Evolutionary conservation across 2,797 vertebrate genomes (phyloP), one percentile per base, ranked within the genome.

Genomic region (Bucorvus abyssinicus): DNA sequence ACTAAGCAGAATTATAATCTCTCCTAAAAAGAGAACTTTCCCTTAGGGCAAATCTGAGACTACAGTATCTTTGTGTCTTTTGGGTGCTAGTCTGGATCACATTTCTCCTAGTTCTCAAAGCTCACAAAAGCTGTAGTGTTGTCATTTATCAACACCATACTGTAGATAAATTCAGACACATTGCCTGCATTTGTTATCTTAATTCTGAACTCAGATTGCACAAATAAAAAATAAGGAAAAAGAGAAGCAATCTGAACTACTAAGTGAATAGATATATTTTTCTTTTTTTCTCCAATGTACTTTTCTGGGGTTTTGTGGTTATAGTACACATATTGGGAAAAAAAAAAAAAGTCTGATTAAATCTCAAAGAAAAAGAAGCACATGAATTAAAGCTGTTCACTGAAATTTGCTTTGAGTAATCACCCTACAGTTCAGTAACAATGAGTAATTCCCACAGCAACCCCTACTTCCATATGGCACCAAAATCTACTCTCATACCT

Each of bases 401-500:
- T 79, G 40, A 10, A 91, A 87, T 82, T 90, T 89, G 20, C 36
- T 97, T 89, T 96, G 76, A 88, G 29, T 87, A 91, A 94, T 95
- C 73, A 93, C 68, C 64, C 84, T 84, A 76, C 63, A 91, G 68
- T 78, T 96, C 73, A 92, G 53, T 74, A 91, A 94, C 47, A 95
- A 94, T 78, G 60, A 89, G 36, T 53, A 91, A 96, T 94, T 96
- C 94, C 89, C 92, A 84, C 22, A 91, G 82, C 64, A 96, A 90
- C 59, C 73, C 12, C 40, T 84, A 78, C 68, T 95, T 83, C 93
- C 94, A 96, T 94, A 93, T 96, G 94, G 84, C 87, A 90, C 70
- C 36, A 88, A 92, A 96, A 77, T 47, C 40, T 82, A 93, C 34
- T 91, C 61, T 89, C 0, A 0, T 83, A 90, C 32, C 64, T 90